phyloP scores from a whole-genome alignment of 2,888 invertebrate species.

The Eristalis pertinax region DNA sequence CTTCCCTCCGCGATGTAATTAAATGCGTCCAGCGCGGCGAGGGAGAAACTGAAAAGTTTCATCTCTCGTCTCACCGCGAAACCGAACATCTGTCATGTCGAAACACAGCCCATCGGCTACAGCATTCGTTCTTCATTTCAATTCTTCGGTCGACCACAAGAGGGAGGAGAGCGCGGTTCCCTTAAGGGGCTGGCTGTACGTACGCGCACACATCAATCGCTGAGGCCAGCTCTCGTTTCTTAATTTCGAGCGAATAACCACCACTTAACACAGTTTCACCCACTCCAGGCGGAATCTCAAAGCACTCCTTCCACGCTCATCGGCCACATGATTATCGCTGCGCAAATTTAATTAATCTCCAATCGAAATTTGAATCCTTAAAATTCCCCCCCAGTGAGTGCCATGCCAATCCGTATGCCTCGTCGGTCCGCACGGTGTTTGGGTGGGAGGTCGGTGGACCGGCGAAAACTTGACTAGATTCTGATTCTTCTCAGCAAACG shows the following conservation, averaged over 20 bases:
- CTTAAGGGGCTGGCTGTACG: neutral
- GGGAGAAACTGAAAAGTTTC: neutral
- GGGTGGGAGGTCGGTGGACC: too few species aligned
- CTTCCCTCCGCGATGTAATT: constrained; percentile 2
- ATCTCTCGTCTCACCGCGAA: neutral
- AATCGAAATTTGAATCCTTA: constrained; percentile 63
- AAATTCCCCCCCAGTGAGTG: constrained; percentile 17
- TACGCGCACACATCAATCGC: neutral
- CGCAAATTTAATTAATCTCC: constrained; percentile 65
- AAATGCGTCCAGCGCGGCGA: neutral
- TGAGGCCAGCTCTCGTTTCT: neutral
- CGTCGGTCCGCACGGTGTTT: too few species aligned
- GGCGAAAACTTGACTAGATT: too few species aligned
- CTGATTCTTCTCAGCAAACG: too few species aligned
- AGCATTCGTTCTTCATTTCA: constrained; percentile 10
- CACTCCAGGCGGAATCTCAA: neutral
- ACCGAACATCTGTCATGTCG: constrained; percentile 39
- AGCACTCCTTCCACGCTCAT: neutral
- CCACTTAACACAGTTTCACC: constrained; percentile 22
- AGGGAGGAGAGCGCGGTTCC: neutral
- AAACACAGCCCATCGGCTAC: constrained; percentile 23
- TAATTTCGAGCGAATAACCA: constrained; percentile 11
- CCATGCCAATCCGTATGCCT: constrained; percentile 30
- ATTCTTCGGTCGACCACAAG: neutral
- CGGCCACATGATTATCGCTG: constrained; percentile 39